These are phyloP conservation scores for Panopea generosa DNA, from an alignment of 2,888 invertebrate genomes.

Conservation along the genomic window DNA sequence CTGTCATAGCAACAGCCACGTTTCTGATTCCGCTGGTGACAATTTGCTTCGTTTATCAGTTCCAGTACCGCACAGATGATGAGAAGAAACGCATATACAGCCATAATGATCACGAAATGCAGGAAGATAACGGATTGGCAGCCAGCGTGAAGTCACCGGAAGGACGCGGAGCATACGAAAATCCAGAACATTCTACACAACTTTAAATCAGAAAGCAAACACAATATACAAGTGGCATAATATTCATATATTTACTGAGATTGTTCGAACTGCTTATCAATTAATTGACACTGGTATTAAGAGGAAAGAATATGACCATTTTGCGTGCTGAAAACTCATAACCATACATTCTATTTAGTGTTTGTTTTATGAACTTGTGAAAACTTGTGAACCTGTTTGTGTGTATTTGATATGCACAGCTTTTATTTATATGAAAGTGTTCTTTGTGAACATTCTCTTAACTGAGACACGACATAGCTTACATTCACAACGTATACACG, in stretches of 20 bases:
- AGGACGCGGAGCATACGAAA: constrained; percentile 51
- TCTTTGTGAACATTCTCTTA: too few relatives aligned
- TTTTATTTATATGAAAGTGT: too few relatives aligned
- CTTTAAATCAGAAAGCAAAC: constrained; percentile 16
- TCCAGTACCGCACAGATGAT: constrained; percentile 52
- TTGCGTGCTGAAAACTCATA: too few relatives aligned
- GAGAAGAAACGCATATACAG: constrained; percentile 11
- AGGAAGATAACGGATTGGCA: neutral
- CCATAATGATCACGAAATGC: constrained; percentile 18
- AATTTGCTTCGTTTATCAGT: constrained; percentile 54
- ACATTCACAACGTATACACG: too few relatives aligned
- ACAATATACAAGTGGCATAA: neutral
- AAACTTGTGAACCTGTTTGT: too few relatives aligned
- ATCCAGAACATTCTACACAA: constrained; percentile 34
- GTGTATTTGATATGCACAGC: too few relatives aligned
- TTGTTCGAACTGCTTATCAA: too few relatives aligned
- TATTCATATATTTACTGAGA: neutral
- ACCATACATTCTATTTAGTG: too few relatives aligned
- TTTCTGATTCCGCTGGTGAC: constrained; percentile 58
- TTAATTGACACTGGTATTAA: too few relatives aligned
- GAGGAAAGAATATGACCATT: too few relatives aligned
- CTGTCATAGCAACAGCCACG: constrained; percentile 62
- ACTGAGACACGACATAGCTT: too few relatives aligned
- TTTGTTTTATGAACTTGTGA: too few relatives aligned
- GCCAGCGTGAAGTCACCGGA: constrained; percentile 20